A percentile compares a stretch with the other conserved stretches of the same genome.
Conservation (phyloP, 2,797 vertebrate genomes). For the Notamacropus eugenii region DNA sequence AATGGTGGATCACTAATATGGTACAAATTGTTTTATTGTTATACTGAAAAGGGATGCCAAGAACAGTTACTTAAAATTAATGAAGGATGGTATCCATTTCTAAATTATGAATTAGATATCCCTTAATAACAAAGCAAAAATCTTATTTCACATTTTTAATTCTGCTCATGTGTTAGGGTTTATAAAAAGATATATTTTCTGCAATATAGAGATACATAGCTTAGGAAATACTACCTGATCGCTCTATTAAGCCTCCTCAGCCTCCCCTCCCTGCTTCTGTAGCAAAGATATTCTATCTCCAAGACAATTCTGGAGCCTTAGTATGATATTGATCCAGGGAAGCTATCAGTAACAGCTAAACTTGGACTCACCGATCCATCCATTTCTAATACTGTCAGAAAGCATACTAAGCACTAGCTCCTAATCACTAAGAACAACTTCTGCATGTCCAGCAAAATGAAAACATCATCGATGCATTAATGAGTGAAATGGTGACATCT, state of each 20-base stretch:
- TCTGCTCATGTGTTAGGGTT: not conserved
- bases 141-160: not conserved
- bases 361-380: not conserved
- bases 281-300: not conserved
- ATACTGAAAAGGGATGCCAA: not conserved
- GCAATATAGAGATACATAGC: not conserved
- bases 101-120: not conserved
- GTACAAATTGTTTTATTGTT: not conserved
- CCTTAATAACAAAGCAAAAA: not conserved
- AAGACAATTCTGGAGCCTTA: not conserved
- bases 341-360: not conserved
- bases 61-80: not conserved
- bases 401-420: not conserved
- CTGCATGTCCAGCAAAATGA: not conserved
- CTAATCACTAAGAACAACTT: not conserved
- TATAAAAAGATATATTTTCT: not conserved
- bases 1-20: not conserved
- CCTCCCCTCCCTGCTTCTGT: not conserved
- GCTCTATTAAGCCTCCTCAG: not conserved
- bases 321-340: not conserved
- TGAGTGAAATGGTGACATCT: not conserved
- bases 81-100: not conserved
- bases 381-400: not conserved
- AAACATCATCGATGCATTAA: not conserved
- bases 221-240: not conserved